phyloP scores from a whole-genome alignment of 2,888 invertebrate species.

The Pristionchus mayeri region DNA sequence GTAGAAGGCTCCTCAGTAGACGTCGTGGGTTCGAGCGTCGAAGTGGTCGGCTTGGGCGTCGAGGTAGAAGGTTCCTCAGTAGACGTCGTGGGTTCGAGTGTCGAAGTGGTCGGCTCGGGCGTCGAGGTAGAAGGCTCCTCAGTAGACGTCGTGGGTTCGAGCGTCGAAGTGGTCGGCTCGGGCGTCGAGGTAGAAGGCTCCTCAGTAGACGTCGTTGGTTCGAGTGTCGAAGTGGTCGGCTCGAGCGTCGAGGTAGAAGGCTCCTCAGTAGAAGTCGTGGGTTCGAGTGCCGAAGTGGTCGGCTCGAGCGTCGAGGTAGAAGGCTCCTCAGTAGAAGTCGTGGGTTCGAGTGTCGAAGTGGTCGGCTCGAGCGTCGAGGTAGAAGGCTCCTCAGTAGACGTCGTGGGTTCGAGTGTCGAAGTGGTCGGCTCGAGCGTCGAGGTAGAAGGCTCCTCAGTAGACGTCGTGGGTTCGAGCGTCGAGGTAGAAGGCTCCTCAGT shows the following conservation, averaged over 20 bases:
- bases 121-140: not conserved
- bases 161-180: not conserved
- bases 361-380: not conserved
- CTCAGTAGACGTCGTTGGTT: not conserved
- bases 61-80: too few species aligned
- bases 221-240: not conserved
- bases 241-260: not conserved
- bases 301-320: not conserved
- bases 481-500: not conserved
- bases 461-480: too few species aligned
- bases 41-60: not conserved
- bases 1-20: not conserved
- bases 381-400: not conserved
- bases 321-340: too few species aligned
- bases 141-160: not conserved
- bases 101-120: too few species aligned
- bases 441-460: not conserved
- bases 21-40: not conserved
- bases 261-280: not conserved
- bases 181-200: not conserved
- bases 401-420: not conserved
- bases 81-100: too few species aligned
- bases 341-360: too few species aligned
- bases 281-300: not conserved
- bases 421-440: not conserved